Base-by-base conservation (phyloP, 2,888 invertebrate genomes). In the Parnassius mnemosyne region DNA sequence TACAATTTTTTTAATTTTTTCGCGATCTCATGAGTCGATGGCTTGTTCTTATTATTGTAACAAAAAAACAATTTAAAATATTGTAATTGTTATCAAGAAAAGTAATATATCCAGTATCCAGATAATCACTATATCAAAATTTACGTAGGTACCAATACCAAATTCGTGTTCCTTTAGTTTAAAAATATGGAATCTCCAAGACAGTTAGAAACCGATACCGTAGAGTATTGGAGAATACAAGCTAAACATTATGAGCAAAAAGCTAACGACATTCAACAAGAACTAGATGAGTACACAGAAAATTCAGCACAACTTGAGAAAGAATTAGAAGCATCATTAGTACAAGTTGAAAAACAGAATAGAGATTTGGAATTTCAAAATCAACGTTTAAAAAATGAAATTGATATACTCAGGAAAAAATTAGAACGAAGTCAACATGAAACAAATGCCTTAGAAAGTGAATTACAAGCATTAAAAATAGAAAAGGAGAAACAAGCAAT, bases 241-340 rank as follows among this genome's bases (percentile, higher is more conserved):
- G 95, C 95, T 20, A 92, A 93, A 78, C 89, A 93, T 75, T 94
- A 94, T 74, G 93, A 94, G 77, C 93, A 94, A 87, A 95, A 95
- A 81, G 94, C 94, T 84, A 95, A 95, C 79, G 96, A 96, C 78
- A 94, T 95, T 50, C 96, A 96, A 83, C 95, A 96, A 81, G 98
- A 99, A 83, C 93, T 97, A 74, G 97, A 98, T 79, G 99, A 99
- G 82, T 99, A 96, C 83, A 97, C 97, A 78, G 95, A 96, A 76
- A 97, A 96, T 84, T 98, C 98, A 57, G 94, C 96, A 73, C 96
- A 97, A 82, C 90, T 99, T 72, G 99, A 99, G 88, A 95, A 95
- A 72, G 99, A 99, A 93, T 93, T 98, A 78, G 99, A 99, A 89
- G 94, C 96, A 65, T 97, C 98, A 71, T 92, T 99, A 71, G 96